These are phyloP conservation scores for Orchesella flavescens DNA, from an alignment of 2,888 invertebrate species.

Conservation along the genomic window DNA sequence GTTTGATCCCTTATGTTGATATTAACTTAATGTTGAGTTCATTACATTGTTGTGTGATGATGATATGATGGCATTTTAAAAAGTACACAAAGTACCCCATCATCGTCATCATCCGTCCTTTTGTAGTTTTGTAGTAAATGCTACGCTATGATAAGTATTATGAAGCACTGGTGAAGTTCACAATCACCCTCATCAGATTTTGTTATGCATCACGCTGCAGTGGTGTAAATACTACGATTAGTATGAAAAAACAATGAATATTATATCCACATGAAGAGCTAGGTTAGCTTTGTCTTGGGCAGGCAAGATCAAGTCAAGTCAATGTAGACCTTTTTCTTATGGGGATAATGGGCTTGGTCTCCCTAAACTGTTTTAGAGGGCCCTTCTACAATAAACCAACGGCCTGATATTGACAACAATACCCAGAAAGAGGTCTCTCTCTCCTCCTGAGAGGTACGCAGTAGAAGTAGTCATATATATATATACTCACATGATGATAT, in stretches of 20 bases:
- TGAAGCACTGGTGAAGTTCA: constrained; percentile 8
- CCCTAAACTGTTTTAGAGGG: constrained; percentile 49
- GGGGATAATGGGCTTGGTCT: constrained; percentile 57
- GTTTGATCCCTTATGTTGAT: background rate
- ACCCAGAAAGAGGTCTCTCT: background rate
- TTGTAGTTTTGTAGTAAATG: background rate
- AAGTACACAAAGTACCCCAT: background rate
- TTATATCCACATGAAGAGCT: too few relatives aligned
- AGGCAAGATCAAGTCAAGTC: background rate
- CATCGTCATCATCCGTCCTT: too few relatives aligned
- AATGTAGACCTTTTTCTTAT: constrained; percentile 8
- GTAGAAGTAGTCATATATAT: background rate
- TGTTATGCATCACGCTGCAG: background rate
- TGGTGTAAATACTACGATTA: constrained; percentile 33
- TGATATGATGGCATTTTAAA: background rate
- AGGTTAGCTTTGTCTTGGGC: too few relatives aligned
- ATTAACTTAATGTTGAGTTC: background rate
- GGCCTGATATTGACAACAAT: background rate
- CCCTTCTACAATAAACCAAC: constrained; percentile 30
- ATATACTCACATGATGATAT: background rate
- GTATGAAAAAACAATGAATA: constrained; percentile 6
- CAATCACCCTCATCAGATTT: constrained; percentile 12
- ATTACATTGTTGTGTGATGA: constrained; percentile 1
- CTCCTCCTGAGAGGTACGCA: background rate
- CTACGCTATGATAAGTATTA: background rate